Percentiles rank a stretch among this genome's conserved stretches.
Conservation (phyloP, 2,113 vertebrate genomes). For the cat (Felis catus) region F.catus_Fca126_mat1.0 CM031423.1:13151501-13152000, state of each 20-base stretch:
- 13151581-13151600: no score
- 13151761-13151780: not conserved
- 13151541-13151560: no score
- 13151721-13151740: not conserved
- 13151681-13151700: not conserved
- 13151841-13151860: slow-evolving; percentile 4
- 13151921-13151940: not conserved
- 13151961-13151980: not conserved
- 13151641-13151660: no score
- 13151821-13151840: not conserved
- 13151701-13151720: not conserved
- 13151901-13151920: not conserved
- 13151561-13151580: no score
- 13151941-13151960: not conserved
- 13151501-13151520: no score
- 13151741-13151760: not conserved
- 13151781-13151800: not conserved
- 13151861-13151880: not conserved
- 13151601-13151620: no score
- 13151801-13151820: slow-evolving; percentile 15
- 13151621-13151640: no score
- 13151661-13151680: not conserved
- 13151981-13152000: not conserved
- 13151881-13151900: not conserved
- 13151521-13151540: no score